phyloP scores from a whole-genome alignment of 1,140 invertebrate genomes.

The Leptoteleia sp. region DNA sequence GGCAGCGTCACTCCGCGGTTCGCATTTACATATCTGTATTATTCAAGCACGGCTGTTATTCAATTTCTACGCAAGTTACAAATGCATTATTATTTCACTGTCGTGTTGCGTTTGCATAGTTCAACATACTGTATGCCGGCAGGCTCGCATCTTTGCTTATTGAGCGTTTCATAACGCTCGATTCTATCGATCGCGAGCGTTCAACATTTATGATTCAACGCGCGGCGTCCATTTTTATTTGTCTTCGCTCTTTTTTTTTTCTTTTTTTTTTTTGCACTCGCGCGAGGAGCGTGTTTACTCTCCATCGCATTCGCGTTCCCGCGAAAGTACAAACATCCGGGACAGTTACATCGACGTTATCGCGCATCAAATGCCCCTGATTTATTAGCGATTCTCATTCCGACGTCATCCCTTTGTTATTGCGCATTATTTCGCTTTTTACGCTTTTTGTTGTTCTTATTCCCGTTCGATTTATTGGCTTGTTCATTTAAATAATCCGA shows the following conservation, averaged over 20 bases:
- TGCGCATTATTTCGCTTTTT: slow-evolving; percentile 5
- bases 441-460: background rate
- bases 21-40: slow-evolving; percentile 80
- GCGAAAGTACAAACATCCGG: slow-evolving; percentile 43
- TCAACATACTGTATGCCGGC: slow-evolving; percentile 38
- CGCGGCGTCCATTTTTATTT: slow-evolving; percentile 47
- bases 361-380: slow-evolving; percentile 32
- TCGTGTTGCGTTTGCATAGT: slow-evolving; percentile 61
- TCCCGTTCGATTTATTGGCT: slow-evolving; percentile 8
- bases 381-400: slow-evolving; percentile 41
- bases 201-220: slow-evolving; percentile 49
- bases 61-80: slow-evolving; percentile 78
- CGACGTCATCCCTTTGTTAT: background rate
- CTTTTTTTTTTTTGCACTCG: too few species aligned
- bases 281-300: slow-evolving; percentile 30
- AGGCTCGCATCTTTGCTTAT: slow-evolving; percentile 60
- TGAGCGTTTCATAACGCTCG: slow-evolving; percentile 56
- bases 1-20: slow-evolving; percentile 41
- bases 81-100: slow-evolving; percentile 77
- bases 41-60: slow-evolving; percentile 80
- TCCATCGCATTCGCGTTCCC: slow-evolving; percentile 33
- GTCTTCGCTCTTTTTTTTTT: slow-evolving; percentile 42
- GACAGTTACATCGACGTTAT: slow-evolving; percentile 44
- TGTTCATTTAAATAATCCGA: slow-evolving; percentile 43
- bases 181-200: slow-evolving; percentile 45